A percentile compares a stretch with the other conserved stretches of the same genome.
These are phyloP conservation scores for Gymnoscopelus braueri DNA, from an alignment of 2,797 vertebrate species.

Conservation along the genomic window DNA sequence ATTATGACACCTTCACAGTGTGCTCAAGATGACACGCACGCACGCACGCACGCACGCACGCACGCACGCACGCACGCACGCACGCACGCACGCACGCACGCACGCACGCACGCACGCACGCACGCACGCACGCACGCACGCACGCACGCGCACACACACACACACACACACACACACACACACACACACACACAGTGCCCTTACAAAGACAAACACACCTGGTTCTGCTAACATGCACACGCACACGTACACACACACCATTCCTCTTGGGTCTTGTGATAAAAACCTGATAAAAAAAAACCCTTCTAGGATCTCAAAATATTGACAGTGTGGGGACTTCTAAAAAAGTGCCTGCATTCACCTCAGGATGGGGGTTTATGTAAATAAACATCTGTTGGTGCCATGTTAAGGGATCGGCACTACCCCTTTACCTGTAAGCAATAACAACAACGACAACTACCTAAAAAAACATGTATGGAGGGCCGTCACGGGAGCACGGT, in stretches of 20 bases:
- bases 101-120: slow-evolving; percentile 57
- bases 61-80: slow-evolving; percentile 13
- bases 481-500: slow-evolving; percentile 53
- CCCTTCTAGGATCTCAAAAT: slow-evolving; percentile 58
- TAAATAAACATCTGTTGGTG: slow-evolving; percentile 69
- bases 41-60: slow-evolving; percentile 49
- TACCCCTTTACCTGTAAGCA: slow-evolving; percentile 47
- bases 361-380: slow-evolving; percentile 44
- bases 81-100: neutral
- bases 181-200: slow-evolving; percentile 3
- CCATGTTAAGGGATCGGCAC: slow-evolving; percentile 48
- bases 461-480: slow-evolving; percentile 44
- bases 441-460: slow-evolving; percentile 17
- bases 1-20: slow-evolving; percentile 78
- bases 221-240: neutral
- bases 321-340: slow-evolving; percentile 67
- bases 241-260: slow-evolving; percentile 42
- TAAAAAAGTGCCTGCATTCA: slow-evolving; percentile 63
- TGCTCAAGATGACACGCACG: slow-evolving; percentile 71
- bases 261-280: slow-evolving; percentile 58
- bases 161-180: neutral
- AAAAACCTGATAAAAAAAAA: slow-evolving; percentile 55
- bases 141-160: neutral
- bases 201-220: neutral
- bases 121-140: slow-evolving; percentile 20